Conservation (phyloP, 2,797 vertebrate species). For the Microtus californicus region DNA sequence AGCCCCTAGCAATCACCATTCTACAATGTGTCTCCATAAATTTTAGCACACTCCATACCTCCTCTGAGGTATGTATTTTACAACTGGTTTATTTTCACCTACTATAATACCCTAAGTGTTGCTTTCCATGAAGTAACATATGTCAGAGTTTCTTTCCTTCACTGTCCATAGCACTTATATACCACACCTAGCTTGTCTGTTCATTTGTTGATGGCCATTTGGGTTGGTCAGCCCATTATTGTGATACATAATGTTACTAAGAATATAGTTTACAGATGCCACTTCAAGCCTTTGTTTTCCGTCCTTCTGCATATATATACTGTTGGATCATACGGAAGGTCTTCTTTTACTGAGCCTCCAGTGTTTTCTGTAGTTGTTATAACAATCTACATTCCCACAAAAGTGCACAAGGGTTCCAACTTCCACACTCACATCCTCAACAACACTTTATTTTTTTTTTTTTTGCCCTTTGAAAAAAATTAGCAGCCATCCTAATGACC, state of each 20-base stretch:
- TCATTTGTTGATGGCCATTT: not conserved
- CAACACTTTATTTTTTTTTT: not conserved
- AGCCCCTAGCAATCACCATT: not conserved
- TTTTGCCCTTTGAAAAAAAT: not conserved
- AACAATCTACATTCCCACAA: not conserved
- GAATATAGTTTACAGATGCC: not conserved
- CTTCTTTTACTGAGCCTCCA: constrained; percentile 4
- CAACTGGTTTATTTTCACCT: constrained; percentile 45
- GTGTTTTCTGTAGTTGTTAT: not conserved
- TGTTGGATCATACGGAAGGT: not conserved
- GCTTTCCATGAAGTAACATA: not conserved
- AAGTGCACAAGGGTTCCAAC: not conserved
- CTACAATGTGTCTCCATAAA: not conserved
- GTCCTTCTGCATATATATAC: not conserved
- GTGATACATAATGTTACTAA: not conserved
- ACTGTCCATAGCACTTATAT: not conserved
- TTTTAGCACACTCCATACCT: not conserved
- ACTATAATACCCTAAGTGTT: not conserved
- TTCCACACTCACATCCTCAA: not conserved
- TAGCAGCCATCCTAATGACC: not conserved
- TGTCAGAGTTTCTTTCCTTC: constrained; percentile 2
- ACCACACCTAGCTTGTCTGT: not conserved
- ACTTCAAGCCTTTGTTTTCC: not conserved
- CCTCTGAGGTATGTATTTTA: not conserved
- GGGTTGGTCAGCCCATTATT: not conserved